A percentile compares a stretch with the other conserved stretches of the same genome.
phyloP scores from a whole-genome alignment of 2,797 vertebrate genomes.

The Thalassophryne amazonica region DNA sequence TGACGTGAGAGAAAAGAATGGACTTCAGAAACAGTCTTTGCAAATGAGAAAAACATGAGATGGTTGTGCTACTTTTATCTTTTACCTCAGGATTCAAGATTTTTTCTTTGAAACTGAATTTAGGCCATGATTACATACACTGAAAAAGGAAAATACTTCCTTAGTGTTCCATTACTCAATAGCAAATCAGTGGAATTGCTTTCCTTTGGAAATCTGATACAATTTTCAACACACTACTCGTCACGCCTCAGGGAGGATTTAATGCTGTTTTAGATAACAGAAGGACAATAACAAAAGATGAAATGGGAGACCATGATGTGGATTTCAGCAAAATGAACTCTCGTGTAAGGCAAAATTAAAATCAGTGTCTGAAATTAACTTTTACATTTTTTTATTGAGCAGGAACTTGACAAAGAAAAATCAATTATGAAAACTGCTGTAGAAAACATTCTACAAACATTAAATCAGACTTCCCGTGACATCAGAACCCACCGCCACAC shows the following conservation, averaged over 20 bases:
- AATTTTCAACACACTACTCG: conserved; percentile 63
- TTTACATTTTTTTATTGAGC: not conserved
- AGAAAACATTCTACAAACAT: conserved; percentile 22
- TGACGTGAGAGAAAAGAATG: conserved; percentile 30
- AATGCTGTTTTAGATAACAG: conserved; percentile 41
- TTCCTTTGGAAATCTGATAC: too few species aligned
- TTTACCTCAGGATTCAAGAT: too few species aligned
- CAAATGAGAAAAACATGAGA: not conserved
- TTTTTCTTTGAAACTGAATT: too few species aligned
- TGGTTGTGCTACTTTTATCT: too few species aligned
- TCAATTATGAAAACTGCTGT: not conserved
- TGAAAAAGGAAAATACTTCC: too few species aligned
- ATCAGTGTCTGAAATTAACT: not conserved
- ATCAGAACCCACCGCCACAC: conserved; percentile 29
- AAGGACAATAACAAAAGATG: conserved; percentile 34
- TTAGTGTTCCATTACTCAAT: too few species aligned
- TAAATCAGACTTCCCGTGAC: conserved; percentile 30
- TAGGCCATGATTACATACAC: too few species aligned
- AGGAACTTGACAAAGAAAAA: not conserved
- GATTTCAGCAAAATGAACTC: conserved; percentile 18
- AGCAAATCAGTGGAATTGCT: too few species aligned
- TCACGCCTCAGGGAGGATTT: conserved; percentile 52
- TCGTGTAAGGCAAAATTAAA: not conserved
- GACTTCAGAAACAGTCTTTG: not conserved
- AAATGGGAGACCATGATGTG: conserved; percentile 36